Percentiles rank a stretch among this genome's conserved stretches.
These are phyloP conservation scores for Cantharis rustica DNA, from an alignment of 2,888 invertebrate species.

Conservation along the genomic window DNA sequence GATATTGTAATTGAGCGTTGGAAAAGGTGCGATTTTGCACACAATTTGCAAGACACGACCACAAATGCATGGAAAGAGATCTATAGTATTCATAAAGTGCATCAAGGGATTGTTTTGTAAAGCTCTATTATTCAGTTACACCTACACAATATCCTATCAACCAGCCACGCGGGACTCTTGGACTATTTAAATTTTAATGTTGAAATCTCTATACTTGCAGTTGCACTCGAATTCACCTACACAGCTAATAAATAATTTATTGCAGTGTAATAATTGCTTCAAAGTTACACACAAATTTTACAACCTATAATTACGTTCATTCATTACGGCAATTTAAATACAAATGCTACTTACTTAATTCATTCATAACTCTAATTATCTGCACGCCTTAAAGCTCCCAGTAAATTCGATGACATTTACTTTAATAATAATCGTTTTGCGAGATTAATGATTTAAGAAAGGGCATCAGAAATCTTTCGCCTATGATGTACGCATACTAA, in stretches of 20 bases:
- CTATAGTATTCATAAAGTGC: constrained; percentile 44
- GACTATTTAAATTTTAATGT: constrained; percentile 38
- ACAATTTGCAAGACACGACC: constrained; percentile 52
- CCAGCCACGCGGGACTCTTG: constrained; percentile 43
- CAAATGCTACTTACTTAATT: constrained; percentile 27
- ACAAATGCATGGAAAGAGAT: constrained; percentile 25
- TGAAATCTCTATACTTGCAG: background rate
- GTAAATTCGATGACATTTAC: constrained; percentile 6
- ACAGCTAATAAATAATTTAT: constrained; percentile 25
- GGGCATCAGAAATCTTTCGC: background rate
- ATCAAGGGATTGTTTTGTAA: constrained; percentile 41
- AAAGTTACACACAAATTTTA: constrained; percentile 32
- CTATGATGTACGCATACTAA: constrained; percentile 28
- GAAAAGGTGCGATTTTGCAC: constrained; percentile 55
- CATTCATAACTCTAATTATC: constrained; percentile 34
- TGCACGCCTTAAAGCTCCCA: constrained; percentile 13
- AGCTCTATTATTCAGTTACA: constrained; percentile 47
- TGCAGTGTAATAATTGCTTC: constrained; percentile 31
- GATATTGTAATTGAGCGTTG: constrained; percentile 56
- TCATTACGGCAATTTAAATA: constrained; percentile 35
- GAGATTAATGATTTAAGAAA: background rate
- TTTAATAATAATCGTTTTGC: background rate
- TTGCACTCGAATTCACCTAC: background rate
- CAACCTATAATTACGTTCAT: constrained; percentile 35
- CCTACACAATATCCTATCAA: constrained; percentile 46